These are phyloP conservation scores for Falco naumanni DNA, from an alignment of 2,797 vertebrate genomes.

Conservation along the genomic window DNA sequence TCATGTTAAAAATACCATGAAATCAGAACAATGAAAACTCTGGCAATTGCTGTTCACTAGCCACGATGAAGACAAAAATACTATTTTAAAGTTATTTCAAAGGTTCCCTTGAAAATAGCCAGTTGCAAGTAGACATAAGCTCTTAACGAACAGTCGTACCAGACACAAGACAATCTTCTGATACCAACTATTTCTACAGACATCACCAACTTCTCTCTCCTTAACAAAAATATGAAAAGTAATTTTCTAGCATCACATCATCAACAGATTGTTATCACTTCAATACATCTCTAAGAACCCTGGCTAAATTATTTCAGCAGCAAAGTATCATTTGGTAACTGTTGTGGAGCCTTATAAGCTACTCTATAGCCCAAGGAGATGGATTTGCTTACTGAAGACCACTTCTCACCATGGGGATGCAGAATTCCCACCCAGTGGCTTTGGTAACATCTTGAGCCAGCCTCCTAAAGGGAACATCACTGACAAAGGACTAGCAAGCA, in stretches of 20 bases:
- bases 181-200: background rate
- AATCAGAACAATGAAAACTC: background rate
- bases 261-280: background rate
- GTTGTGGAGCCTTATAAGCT: background rate
- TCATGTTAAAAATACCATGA: background rate
- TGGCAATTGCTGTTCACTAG: background rate
- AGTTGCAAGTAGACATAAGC: background rate
- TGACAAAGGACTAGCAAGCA: background rate
- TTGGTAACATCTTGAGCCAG: background rate
- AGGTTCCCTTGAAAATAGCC: background rate
- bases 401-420: background rate
- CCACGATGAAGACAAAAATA: rapidly evolving
- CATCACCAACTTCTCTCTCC: background rate
- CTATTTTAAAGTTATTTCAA: background rate
- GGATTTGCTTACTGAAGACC: background rate
- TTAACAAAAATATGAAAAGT: background rate
- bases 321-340: background rate
- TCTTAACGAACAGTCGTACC: background rate
- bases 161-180: background rate
- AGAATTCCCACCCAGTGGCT: background rate
- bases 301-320: background rate
- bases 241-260: background rate
- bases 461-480: background rate
- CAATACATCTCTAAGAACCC: background rate
- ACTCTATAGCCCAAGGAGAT: rapidly evolving